These are phyloP conservation scores for Oncorhynchus keta DNA, from an alignment of 2,113 vertebrate genomes.

Conservation along the genomic window DNA sequence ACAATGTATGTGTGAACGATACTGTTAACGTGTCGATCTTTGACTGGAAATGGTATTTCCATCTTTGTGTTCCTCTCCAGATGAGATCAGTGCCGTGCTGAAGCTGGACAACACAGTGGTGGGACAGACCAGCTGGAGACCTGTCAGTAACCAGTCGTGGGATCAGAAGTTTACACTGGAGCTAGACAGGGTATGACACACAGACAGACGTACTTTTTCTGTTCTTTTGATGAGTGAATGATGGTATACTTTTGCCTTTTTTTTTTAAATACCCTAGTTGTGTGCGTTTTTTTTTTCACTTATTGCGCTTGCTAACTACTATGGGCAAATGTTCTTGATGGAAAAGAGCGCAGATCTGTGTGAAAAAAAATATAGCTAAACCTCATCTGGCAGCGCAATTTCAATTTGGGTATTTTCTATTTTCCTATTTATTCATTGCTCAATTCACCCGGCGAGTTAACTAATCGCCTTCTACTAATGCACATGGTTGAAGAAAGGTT, in stretches of 20 bases:
- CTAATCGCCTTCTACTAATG: no score
- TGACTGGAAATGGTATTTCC: neutral
- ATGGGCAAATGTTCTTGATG: no score
- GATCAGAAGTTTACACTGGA: constrained; percentile 99
- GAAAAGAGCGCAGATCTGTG: no score
- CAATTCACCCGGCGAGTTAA: no score
- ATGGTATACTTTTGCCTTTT: neutral
- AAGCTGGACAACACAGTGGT: constrained; percentile 99
- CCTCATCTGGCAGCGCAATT: no score
- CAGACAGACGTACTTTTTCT: neutral
- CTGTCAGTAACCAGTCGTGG: constrained; percentile 97
- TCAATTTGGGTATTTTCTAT: no score
- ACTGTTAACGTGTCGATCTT: no score
- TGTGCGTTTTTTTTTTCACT: neutral
- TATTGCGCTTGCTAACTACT: neutral
- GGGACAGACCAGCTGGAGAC: constrained; percentile 95
- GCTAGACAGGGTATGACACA: constrained; percentile 89
- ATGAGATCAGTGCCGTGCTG: constrained; percentile 96
- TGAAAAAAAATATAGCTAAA: no score
- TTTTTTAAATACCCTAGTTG: neutral
- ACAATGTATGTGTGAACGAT: no score
- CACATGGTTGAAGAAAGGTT: no score
- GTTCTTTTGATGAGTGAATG: neutral
- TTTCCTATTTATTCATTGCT: no score
- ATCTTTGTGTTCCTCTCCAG: constrained; percentile 65